Conservation (phyloP, 2,888 invertebrate species). For the Nipponacmea schrenckii region DNA sequence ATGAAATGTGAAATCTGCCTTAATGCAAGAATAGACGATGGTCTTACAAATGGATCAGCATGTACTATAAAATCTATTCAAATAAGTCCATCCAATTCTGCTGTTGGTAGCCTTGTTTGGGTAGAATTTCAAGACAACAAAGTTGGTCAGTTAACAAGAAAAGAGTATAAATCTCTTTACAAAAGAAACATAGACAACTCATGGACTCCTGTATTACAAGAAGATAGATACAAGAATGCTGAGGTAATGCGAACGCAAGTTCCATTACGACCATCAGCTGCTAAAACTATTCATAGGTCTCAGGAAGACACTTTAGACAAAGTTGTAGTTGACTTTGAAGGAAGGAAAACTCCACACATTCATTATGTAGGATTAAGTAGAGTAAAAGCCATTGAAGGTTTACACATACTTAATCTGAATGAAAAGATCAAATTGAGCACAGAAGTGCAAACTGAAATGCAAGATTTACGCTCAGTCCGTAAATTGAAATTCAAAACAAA, state of each 20-base stretch:
- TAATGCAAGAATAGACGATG: too few species aligned
- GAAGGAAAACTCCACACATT: constrained; percentile 15
- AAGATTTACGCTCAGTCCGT: constrained; percentile 9
- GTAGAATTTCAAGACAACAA: too few species aligned
- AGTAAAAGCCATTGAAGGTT: constrained; percentile 11
- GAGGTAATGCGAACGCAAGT: constrained; percentile 23
- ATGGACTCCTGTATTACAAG: constrained; percentile 27
- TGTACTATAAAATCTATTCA: constrained; percentile 27
- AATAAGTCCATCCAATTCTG: constrained; percentile 12
- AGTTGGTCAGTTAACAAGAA: constrained; percentile 5
- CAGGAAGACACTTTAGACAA: constrained; percentile 25
- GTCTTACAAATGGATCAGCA: constrained; percentile 36
- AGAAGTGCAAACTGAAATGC: constrained; percentile 23
- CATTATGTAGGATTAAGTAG: constrained; percentile 29
- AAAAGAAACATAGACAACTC: constrained; percentile 3
- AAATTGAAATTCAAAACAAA: neutral
- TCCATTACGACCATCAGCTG: constrained; percentile 27
- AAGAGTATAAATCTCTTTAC: neutral
- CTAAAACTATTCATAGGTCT: constrained; percentile 26
- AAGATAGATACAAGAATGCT: neutral
- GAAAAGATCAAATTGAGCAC: constrained; percentile 14
- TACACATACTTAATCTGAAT: constrained; percentile 22
- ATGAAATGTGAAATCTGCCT: too few species aligned
- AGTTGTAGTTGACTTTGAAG: constrained; percentile 20
- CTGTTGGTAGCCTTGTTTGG: constrained; percentile 22